These are phyloP conservation scores for Drosophila sp. DNA, from an alignment of 1,140 invertebrate genomes.

Conservation along the genomic window DNA sequence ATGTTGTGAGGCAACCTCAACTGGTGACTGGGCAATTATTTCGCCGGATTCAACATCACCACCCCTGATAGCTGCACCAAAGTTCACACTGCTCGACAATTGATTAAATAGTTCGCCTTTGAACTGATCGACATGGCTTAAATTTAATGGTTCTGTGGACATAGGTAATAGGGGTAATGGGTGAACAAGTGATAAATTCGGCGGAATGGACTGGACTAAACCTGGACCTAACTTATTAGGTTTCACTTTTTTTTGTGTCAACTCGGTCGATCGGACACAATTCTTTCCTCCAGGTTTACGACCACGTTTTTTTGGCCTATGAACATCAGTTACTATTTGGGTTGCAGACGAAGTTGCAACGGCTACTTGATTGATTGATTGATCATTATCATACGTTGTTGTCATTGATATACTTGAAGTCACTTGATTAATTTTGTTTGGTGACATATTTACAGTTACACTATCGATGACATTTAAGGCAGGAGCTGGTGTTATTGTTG, in stretches of 20 bases:
- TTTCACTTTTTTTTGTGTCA: background rate
- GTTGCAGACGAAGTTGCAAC: too few relatives aligned
- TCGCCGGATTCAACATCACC: too few relatives aligned
- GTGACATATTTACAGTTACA: background rate
- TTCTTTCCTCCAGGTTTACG: conserved; percentile 78
- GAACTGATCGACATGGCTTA: conserved; percentile 30
- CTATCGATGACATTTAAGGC: conserved; percentile 2
- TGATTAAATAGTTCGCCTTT: background rate
- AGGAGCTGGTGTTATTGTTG: conserved; percentile 77
- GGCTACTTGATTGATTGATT: background rate
- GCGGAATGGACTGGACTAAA: background rate
- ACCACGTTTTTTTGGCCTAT: conserved; percentile 72
- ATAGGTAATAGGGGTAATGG: background rate
- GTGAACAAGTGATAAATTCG: background rate
- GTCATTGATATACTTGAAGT: conserved; percentile 1
- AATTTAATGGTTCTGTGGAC: conserved; percentile 52
- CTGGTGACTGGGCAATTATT: background rate
- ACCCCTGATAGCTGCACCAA: background rate
- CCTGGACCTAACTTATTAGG: conserved; percentile 26
- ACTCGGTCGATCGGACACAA: conserved; percentile 22
- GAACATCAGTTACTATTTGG: conserved; percentile 18
- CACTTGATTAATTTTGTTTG: background rate
- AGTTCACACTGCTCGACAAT: background rate
- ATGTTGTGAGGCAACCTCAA: background rate
- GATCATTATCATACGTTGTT: background rate